Percentiles rank a stretch among this genome's conserved stretches.
These are phyloP conservation scores for Leptopilina boulardi DNA, from an alignment of 1,140 invertebrate species.

Conservation along the genomic window DNA sequence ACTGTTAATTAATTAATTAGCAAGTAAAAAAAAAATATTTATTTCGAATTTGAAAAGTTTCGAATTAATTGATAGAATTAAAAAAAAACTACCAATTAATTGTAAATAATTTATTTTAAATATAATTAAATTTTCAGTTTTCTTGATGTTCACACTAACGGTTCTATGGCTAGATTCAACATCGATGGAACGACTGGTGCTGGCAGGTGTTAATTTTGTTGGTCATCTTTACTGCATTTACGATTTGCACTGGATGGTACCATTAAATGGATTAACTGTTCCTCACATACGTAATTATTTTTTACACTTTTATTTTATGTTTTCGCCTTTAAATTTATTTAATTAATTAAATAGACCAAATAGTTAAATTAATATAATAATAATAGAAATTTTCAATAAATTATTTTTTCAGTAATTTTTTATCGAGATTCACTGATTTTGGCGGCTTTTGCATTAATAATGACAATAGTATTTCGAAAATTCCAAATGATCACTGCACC, in stretches of 20 bases:
- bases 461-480: constrained; percentile 69
- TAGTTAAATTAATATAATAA: neutral
- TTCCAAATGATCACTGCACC: constrained; percentile 51
- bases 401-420: constrained; percentile 67
- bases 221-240: constrained; percentile 70
- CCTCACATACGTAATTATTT: constrained; percentile 2
- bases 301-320: neutral
- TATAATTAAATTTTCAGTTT: constrained; percentile 58
- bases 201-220: constrained; percentile 72
- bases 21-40: no score
- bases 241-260: constrained; percentile 69
- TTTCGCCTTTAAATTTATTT: no score
- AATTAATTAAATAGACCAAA: neutral
- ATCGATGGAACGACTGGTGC: constrained; percentile 67
- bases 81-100: no score
- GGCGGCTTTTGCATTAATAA: constrained; percentile 69
- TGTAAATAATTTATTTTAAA: neutral
- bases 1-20: neutral
- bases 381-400: neutral
- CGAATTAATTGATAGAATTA: no score
- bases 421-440: constrained; percentile 72
- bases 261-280: constrained; percentile 60
- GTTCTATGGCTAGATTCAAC: constrained; percentile 71
- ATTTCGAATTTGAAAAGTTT: no score
- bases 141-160: constrained; percentile 71